Percentiles rank a stretch among this genome's conserved stretches.
Conservation (phyloP, 2,797 vertebrate genomes). For the Dendrocincla fuliginosa region DNA sequence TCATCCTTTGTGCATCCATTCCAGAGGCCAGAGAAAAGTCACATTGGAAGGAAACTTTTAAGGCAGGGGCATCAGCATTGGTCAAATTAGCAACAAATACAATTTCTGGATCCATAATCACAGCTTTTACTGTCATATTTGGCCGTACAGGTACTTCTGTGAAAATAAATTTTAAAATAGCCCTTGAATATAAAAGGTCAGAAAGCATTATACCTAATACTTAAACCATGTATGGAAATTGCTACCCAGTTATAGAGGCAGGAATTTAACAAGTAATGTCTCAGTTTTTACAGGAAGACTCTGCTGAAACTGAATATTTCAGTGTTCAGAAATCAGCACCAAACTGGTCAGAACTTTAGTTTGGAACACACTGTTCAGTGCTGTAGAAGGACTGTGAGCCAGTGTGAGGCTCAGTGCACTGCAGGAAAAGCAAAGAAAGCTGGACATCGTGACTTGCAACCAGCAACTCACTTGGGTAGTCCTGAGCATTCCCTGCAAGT, state of each 20-base stretch:
- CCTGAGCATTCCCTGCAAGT: not conserved
- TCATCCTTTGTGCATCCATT: conserved; percentile 78
- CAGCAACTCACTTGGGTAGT: not conserved
- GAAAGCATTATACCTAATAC: not conserved
- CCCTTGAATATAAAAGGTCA: not conserved
- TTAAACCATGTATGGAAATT: not conserved
- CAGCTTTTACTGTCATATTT: conserved; percentile 80
- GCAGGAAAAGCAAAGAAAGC: not conserved
- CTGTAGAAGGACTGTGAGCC: not conserved
- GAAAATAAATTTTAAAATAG: not conserved
- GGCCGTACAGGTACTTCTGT: conserved; percentile 59
- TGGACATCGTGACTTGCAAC: not conserved
- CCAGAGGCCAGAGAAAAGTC: conserved; percentile 79
- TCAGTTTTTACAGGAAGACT: not conserved
- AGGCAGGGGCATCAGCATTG: conserved; percentile 87
- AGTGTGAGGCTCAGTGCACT: not conserved
- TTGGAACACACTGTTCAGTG: not conserved
- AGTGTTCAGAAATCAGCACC: not conserved
- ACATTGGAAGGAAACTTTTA: conserved; percentile 89
- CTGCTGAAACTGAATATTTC: not conserved
- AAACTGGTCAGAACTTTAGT: not conserved
- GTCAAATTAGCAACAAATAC: conserved; percentile 93
- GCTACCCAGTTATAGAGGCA: not conserved
- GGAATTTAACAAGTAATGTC: not conserved
- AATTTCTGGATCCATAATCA: conserved; percentile 92